Base-by-base conservation (phyloP, 2,113 vertebrate species). In the Phyllostomus hastatus region DNA sequence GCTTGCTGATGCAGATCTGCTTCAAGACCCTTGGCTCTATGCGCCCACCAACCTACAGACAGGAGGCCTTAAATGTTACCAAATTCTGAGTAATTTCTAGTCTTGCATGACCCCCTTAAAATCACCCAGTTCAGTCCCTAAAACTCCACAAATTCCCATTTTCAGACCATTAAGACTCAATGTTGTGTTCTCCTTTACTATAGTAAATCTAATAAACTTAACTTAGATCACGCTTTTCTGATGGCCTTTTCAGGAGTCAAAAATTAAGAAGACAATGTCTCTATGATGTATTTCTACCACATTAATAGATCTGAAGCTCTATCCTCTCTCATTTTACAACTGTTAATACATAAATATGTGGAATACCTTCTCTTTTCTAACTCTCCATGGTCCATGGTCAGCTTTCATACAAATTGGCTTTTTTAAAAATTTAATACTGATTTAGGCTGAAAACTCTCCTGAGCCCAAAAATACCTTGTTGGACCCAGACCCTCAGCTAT, bases 1-100 rank as follows among this genome's bases (percentile, higher is more conserved):
- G 88, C 67, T 79, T 92, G 46, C 66, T 95, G 28, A 96, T 97
- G 81, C 79, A 88, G 41, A 86, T 78, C 90, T 92, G 59, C 80
- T 97, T 94, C 22, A 96, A 96, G 76, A 96, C 17, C 35, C 8
- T 81, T 90, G 43, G 41, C 28, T 92, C 31, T 31, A 43, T 81
- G 14, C 48, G 41, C 41, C 54, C 78, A 94, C 46, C 41, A 92
- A 83, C 35, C 46, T 46, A 78, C 95, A 64, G 24, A 82, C 41
- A 81, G 41, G 15, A 26, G 75, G 43, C 66, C 64, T 90, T 70
- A 87, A 95, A 82, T 76, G 10, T 10, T 82, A 52, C 17, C 48
- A 70, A 52, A 80, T 59, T 75, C n/a, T 84, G 59, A 69, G 10
- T 38, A 28, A 86, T 90, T 93, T 91, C n/a, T 41, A 46, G 20